Evolutionary conservation across 2,113 vertebrate species (phyloP).

Genomic region (Rhinoptilus africanus): DNA sequence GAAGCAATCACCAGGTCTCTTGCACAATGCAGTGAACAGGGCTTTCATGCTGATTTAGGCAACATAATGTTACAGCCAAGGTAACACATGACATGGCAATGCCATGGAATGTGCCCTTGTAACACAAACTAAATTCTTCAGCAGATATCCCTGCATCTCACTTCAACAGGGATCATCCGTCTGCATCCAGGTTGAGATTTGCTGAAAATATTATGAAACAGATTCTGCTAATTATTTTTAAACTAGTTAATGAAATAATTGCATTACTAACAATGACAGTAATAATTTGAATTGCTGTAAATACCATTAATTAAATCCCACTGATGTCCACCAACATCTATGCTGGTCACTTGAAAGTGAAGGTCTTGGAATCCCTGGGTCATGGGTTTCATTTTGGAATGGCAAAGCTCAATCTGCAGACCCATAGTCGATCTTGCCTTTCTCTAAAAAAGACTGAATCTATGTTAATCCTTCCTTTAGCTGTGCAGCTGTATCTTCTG

Average conservation of each 20-base stretch:
- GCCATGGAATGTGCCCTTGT: background rate
- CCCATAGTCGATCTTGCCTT: background rate
- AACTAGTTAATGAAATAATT: background rate
- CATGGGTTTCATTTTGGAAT: background rate
- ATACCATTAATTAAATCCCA: background rate
- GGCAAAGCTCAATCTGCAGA: background rate
- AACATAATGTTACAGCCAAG: conserved; percentile 23
- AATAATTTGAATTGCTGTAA: background rate
- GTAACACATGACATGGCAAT: conserved; percentile 26
- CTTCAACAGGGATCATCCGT: background rate
- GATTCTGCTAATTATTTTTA: background rate
- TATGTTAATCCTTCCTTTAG: background rate
- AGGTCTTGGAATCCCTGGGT: background rate
- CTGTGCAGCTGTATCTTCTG: background rate
- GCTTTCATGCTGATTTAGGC: conserved; percentile 18
- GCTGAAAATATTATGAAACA: background rate
- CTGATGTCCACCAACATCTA: background rate
- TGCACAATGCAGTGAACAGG: conserved; percentile 31
- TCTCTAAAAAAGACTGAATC: background rate
- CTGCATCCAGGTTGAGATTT: background rate
- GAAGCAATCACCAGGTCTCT: conserved; percentile 56
- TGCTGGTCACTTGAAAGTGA: background rate
- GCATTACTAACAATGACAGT: background rate
- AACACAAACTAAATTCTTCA: background rate
- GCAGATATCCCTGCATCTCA: background rate